Percentiles rank a stretch among this genome's conserved stretches.
Conservation (phyloP, 1,140 invertebrate species). For the Sesamia nonagrioides region DNA sequence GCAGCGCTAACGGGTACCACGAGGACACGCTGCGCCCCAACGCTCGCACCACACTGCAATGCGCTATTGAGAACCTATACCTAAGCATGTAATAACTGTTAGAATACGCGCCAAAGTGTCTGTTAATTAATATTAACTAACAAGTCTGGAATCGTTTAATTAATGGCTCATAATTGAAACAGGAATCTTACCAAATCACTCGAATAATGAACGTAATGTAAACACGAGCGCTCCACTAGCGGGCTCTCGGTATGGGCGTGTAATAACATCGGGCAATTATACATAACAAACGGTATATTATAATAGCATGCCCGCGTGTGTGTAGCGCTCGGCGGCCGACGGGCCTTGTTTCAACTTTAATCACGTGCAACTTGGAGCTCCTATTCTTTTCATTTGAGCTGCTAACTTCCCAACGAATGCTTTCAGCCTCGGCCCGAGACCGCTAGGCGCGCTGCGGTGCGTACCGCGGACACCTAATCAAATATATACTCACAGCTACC, state of each 20-base stretch:
- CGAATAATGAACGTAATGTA: background rate
- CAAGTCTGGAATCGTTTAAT: background rate
- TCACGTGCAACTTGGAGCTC: constrained; percentile 6
- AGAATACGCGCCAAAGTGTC: too few relatives aligned
- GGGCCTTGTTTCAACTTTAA: constrained; percentile 25
- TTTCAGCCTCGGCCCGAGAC: background rate
- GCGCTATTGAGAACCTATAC: background rate
- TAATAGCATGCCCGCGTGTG: background rate
- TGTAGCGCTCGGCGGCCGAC: background rate
- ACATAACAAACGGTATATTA: background rate
- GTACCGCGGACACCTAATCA: too few relatives aligned
- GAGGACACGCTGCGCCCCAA: too few relatives aligned
- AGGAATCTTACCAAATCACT: background rate
- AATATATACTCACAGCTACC: too few relatives aligned
- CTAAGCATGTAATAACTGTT: too few relatives aligned
- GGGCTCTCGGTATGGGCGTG: background rate
- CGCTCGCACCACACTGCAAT: too few relatives aligned
- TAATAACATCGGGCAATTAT: background rate
- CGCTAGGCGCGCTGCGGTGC: background rate
- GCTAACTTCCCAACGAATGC: background rate
- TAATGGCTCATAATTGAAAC: constrained; percentile 3
- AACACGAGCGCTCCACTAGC: background rate
- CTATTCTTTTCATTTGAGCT: background rate
- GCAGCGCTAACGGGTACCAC: too few relatives aligned
- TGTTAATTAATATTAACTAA: too few relatives aligned